Evolutionary conservation across 2,888 invertebrate species (phyloP).

Genomic region (Agonopterix heracliana): DNA sequence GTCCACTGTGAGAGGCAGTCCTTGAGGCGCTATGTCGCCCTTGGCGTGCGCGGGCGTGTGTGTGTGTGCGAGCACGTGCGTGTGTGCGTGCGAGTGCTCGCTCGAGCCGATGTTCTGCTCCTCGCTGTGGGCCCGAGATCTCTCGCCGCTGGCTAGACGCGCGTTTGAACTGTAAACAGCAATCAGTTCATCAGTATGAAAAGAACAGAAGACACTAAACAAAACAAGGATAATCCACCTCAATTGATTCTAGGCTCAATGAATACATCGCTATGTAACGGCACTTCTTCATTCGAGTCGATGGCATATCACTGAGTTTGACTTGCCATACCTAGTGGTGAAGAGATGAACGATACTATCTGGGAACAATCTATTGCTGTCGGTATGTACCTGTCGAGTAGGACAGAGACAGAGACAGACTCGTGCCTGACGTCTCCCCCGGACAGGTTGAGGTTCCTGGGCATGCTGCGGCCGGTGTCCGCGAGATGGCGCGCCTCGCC

Average conservation of each 20-base stretch:
- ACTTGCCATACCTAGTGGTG: too few relatives aligned
- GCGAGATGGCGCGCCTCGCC: constrained; percentile 45
- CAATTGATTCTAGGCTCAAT: too few relatives aligned
- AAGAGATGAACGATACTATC: too few relatives aligned
- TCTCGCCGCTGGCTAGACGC: constrained; percentile 16
- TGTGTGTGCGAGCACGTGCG: constrained; percentile 16
- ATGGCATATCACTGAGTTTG: too few relatives aligned
- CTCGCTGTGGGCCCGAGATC: constrained; percentile 44
- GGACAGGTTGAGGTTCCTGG: constrained; percentile 72
- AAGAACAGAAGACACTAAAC: too few relatives aligned
- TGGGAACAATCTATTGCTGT: too few relatives aligned
- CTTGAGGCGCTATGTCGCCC: constrained; percentile 25
- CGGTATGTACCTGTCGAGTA: not conserved
- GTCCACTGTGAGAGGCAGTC: constrained; percentile 63
- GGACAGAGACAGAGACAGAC: too few relatives aligned
- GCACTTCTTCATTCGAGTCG: too few relatives aligned
- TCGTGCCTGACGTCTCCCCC: constrained; percentile 2
- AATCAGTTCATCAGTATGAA: not conserved
- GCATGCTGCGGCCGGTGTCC: constrained; percentile 62
- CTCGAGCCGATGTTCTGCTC: constrained; percentile 30
- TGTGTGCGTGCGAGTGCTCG: constrained; percentile 10
- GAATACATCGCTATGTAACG: too few relatives aligned
- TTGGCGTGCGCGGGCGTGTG: constrained; percentile 9
- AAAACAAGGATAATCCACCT: too few relatives aligned
- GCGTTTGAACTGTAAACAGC: constrained; percentile 14